Conservation (phyloP, 2,888 invertebrate genomes). For the Plemyria rubiginata region DNA sequence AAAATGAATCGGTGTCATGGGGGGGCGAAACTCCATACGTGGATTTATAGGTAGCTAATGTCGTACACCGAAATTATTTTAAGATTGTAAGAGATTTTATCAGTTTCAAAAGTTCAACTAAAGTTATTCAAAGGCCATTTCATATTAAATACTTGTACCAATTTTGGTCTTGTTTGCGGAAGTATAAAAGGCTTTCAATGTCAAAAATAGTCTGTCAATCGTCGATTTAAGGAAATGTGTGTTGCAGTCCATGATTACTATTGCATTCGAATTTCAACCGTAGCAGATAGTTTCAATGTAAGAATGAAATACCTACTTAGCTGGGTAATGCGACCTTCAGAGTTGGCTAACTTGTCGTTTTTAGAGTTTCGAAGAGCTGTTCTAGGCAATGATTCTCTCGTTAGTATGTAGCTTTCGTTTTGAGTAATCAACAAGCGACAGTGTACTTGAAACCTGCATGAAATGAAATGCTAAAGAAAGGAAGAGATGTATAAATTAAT, state of each 20-base stretch:
- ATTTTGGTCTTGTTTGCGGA: constrained; percentile 26
- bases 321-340: constrained; percentile 62
- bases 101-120: not conserved
- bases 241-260: constrained; percentile 19
- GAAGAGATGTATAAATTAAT: not conserved
- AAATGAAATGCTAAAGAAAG: not conserved
- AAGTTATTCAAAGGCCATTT: constrained; percentile 18
- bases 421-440: not conserved
- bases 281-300: constrained; percentile 53
- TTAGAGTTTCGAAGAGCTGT: constrained; percentile 30
- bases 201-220: constrained; percentile 12
- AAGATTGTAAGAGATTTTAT: constrained; percentile 6
- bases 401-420: not conserved
- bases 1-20: not conserved
- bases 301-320: constrained; percentile 49
- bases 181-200: constrained; percentile 16
- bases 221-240: constrained; percentile 7
- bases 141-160: constrained; percentile 9
- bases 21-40: too few species aligned
- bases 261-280: constrained; percentile 43
- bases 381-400: constrained; percentile 6
- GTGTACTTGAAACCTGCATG: not conserved
- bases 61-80: not conserved
- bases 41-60: too few species aligned
- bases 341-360: constrained; percentile 36